phyloP scores from a whole-genome alignment of 2,113 vertebrate genomes.

The Podocnemis expansa region DNA sequence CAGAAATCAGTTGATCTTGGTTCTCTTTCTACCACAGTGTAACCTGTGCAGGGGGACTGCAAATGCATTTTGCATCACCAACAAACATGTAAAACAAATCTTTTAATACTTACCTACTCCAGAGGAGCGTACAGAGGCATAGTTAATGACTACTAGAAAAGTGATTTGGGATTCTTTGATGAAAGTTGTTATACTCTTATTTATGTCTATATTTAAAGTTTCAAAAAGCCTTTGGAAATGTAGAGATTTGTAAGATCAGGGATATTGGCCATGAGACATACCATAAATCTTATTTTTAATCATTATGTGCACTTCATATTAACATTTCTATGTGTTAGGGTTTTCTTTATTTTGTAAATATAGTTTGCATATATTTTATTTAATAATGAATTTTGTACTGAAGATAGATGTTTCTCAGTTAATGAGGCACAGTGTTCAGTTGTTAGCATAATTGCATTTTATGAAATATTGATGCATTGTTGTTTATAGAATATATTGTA shows the following conservation, averaged over 20 bases:
- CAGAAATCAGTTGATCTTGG: background rate
- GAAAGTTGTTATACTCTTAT: background rate
- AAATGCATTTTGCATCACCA: background rate
- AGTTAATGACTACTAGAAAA: background rate
- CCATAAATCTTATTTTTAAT: background rate
- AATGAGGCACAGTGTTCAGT: background rate
- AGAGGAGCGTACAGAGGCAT: background rate
- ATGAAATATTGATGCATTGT: constrained; percentile 37
- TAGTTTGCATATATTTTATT: background rate
- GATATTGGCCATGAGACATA: background rate
- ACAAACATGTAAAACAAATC: background rate
- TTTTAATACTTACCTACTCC: background rate
- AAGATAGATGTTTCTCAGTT: background rate
- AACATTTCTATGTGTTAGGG: background rate
- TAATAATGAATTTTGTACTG: background rate
- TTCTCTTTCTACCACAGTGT: background rate
- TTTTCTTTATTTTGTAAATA: background rate
- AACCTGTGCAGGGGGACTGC: background rate
- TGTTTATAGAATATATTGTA: background rate
- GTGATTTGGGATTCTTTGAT: background rate
- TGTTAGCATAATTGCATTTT: constrained; percentile 28
- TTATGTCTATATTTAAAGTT: background rate
- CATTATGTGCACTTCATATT: background rate
- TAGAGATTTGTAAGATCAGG: background rate
- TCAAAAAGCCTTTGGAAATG: background rate